phyloP scores from a whole-genome alignment of 2,113 vertebrate species.

The Suricata suricatta region DNA sequence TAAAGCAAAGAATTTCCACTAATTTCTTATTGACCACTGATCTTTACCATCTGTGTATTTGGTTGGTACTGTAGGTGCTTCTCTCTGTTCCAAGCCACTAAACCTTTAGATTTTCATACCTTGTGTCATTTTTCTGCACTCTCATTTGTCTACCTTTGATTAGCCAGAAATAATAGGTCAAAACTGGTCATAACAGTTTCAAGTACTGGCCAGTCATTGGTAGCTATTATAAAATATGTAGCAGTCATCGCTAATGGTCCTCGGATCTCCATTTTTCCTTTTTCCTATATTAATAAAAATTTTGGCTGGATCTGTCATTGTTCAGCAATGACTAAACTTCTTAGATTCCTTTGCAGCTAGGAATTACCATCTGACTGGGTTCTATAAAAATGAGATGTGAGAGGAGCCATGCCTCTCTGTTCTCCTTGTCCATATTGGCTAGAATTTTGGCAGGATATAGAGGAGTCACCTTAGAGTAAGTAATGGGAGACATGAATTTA shows the following conservation, averaged over 20 bases:
- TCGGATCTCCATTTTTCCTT: not conserved
- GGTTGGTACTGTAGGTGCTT: not conserved
- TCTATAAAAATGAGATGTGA: not conserved
- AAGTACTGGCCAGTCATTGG: not conserved
- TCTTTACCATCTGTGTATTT: not conserved
- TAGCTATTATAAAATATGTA: not conserved
- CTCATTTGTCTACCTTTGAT: not conserved
- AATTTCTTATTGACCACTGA: not conserved
- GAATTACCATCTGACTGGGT: not conserved
- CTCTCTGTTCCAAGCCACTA: not conserved
- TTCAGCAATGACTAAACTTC: not conserved
- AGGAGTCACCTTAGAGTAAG: not conserved
- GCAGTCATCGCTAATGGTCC: not conserved
- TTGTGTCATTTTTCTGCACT: not conserved
- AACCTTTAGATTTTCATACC: slow-evolving; percentile 32
- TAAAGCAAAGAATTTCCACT: not conserved
- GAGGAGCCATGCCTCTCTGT: not conserved
- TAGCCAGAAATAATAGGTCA: not conserved
- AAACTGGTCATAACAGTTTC: not conserved
- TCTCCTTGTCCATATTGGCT: not conserved
- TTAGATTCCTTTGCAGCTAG: not conserved
- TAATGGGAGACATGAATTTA: not conserved
- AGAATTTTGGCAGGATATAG: not conserved
- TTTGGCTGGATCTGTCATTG: not conserved
- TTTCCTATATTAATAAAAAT: not conserved